Base-by-base conservation (phyloP, 2,888 invertebrate genomes). In the Lasius platythorax region DNA sequence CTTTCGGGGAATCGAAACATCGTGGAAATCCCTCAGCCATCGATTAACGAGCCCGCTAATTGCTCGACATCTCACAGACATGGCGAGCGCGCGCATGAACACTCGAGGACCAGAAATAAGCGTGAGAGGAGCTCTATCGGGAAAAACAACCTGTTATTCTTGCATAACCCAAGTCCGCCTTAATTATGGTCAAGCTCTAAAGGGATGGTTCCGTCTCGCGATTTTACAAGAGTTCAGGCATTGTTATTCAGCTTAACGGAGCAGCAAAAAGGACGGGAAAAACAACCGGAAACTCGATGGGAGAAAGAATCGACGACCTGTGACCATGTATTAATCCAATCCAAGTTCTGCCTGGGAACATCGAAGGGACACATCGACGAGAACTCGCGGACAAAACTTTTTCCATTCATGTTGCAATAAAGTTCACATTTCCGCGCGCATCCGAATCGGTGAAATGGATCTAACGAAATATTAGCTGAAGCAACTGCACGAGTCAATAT, bases 311-410 rank as follows among this genome's bases (percentile, higher is more conserved):
- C 37, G 64, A 61, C 53, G 33, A 61, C 9, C 18, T 83, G 40
- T 66, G 83, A 83, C 83, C 40, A 18, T 56, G 43, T 74, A 78
- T 67, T 83, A 85, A 85, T 83, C 83, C 66, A 66, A 85, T 85
- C 83, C 53, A 78, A 64, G 50, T 78, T 83, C 37, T 23, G n/a
- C 43, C 72, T 4, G 18, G 74, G 18, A 63, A 68, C n/a, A 53
- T 28, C 75, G 56, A 46, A 66, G 66, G 40, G 43, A 75, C 63
- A 28, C 64, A 76, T 53, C 53, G 70, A 33, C 56, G 82, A 23
- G 37, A 56, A 40, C 64, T 33, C 28, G 81, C 40, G 18, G 43
- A 56, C 67, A 18, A 61, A 73, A 82, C 53, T 66, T 64, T 66
- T 43, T 64, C 56, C 28, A 78, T 82, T 61, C 61, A 46, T 75